A percentile compares a stretch with the other conserved stretches of the same genome.
These are phyloP conservation scores for Philhelius pedissequus DNA, from an alignment of 2,888 invertebrate genomes.

Conservation along the genomic window DNA sequence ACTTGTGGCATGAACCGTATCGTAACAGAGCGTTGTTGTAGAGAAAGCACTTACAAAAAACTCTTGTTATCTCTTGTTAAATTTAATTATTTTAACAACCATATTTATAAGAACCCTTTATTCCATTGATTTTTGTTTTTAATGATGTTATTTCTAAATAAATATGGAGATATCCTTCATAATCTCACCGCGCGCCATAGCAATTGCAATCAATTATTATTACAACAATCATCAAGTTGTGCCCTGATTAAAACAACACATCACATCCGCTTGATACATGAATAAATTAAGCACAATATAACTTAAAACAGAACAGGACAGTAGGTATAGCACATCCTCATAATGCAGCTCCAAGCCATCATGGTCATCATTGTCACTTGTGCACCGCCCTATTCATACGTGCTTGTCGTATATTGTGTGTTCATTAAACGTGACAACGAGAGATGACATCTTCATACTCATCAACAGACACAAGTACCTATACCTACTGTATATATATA, in stretches of 20 bases:
- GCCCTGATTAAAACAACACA: constrained; percentile 66
- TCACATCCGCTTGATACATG: constrained; percentile 60
- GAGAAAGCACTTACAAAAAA: no score
- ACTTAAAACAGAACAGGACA: constrained; percentile 5
- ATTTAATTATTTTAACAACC: background rate
- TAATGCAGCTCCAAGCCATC: constrained; percentile 3
- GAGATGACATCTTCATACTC: constrained; percentile 38
- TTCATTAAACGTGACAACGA: constrained; percentile 64
- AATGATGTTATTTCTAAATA: background rate
- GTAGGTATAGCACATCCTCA: background rate
- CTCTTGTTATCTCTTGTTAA: no score
- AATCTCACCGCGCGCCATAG: constrained; percentile 23
- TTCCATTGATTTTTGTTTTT: background rate
- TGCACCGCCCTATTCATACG: constrained; percentile 28
- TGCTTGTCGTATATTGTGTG: constrained; percentile 39
- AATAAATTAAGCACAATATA: constrained; percentile 57
- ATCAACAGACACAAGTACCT: background rate
- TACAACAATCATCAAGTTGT: constrained; percentile 67
- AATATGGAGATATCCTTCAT: background rate
- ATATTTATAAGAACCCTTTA: background rate
- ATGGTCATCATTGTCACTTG: constrained; percentile 51
- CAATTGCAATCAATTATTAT: constrained; percentile 61
- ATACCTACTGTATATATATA: no score
- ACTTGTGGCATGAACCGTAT: no score
- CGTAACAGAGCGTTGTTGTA: no score